A percentile compares a stretch with the other conserved stretches of the same genome.
These are phyloP conservation scores for Euplexia lucipara DNA, from an alignment of 2,888 invertebrate genomes.

Conservation along the genomic window DNA sequence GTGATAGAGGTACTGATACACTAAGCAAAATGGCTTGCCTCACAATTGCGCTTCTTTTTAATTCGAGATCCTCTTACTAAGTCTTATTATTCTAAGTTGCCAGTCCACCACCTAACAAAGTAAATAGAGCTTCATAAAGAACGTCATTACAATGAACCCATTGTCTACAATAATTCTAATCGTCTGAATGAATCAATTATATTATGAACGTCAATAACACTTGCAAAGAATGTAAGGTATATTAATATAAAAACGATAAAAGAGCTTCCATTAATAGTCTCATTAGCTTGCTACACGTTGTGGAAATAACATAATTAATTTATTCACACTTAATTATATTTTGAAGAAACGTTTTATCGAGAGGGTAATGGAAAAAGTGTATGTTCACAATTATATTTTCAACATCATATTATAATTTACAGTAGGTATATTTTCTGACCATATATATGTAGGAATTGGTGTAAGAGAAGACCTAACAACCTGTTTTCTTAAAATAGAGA, in stretches of 20 bases:
- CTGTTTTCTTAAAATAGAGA: too few species aligned
- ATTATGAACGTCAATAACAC: conserved; percentile 6
- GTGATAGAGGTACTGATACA: too few species aligned
- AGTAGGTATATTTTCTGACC: not conserved
- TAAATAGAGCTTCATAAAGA: conserved; percentile 2
- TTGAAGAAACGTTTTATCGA: conserved; percentile 5
- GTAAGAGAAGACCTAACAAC: too few species aligned
- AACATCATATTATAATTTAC: not conserved
- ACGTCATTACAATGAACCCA: conserved; percentile 12
- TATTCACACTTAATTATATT: conserved; percentile 22
- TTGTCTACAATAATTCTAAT: conserved; percentile 1
- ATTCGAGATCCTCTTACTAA: too few species aligned
- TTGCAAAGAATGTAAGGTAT: conserved; percentile 10
- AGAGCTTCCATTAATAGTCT: conserved; percentile 19
- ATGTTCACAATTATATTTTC: not conserved
- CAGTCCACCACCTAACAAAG: not conserved
- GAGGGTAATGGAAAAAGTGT: not conserved
- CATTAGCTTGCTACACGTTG: conserved; percentile 9
- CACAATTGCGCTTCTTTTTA: too few species aligned
- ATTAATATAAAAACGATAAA: conserved; percentile 37
- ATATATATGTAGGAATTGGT: not conserved
- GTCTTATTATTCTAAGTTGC: not conserved
- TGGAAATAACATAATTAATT: conserved; percentile 26
- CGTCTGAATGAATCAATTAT: conserved; percentile 18
- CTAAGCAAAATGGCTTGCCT: too few species aligned